Conservation (phyloP, 2,113 vertebrate genomes). For the Urocynchramus pylzowi region DNA sequence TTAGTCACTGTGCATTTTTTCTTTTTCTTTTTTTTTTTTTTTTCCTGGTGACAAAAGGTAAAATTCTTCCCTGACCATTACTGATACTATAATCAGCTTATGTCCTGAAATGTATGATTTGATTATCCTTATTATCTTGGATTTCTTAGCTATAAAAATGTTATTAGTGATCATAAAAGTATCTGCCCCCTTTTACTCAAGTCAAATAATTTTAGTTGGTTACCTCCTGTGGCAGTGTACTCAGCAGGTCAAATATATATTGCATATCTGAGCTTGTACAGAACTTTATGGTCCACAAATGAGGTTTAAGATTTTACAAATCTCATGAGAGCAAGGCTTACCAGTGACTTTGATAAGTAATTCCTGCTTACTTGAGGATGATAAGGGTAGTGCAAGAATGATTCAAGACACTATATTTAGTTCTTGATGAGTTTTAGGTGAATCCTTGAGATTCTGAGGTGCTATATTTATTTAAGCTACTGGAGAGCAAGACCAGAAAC, state of each 20-base stretch:
- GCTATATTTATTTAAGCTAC: not conserved
- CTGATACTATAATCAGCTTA: slow-evolving; percentile 4
- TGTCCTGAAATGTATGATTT: slow-evolving; percentile 3
- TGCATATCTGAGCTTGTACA: not conserved
- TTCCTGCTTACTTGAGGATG: not conserved
- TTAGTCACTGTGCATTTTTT: not conserved
- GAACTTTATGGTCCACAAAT: slow-evolving; percentile 28
- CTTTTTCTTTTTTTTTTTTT: not conserved
- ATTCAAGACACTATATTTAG: not conserved
- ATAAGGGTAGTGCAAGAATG: not conserved
- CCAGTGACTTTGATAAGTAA: not conserved
- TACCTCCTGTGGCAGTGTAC: not conserved
- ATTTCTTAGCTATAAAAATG: slow-evolving; percentile 52
- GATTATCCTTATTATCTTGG: slow-evolving; percentile 52
- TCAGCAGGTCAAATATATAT: slow-evolving; percentile 6
- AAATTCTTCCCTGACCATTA: slow-evolving; percentile 21
- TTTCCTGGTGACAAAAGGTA: not conserved
- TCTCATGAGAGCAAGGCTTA: not conserved
- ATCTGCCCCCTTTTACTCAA: slow-evolving; percentile 43
- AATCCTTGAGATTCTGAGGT: not conserved
- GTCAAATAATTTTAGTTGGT: slow-evolving; percentile 23
- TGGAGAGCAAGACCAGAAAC: not conserved
- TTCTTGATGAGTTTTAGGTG: not conserved
- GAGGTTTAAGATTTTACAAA: slow-evolving; percentile 40
- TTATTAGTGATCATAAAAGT: slow-evolving; percentile 59